Evolutionary conservation across 2,113 vertebrate species (phyloP).

Genomic region (Pandion haliaetus): DNA sequence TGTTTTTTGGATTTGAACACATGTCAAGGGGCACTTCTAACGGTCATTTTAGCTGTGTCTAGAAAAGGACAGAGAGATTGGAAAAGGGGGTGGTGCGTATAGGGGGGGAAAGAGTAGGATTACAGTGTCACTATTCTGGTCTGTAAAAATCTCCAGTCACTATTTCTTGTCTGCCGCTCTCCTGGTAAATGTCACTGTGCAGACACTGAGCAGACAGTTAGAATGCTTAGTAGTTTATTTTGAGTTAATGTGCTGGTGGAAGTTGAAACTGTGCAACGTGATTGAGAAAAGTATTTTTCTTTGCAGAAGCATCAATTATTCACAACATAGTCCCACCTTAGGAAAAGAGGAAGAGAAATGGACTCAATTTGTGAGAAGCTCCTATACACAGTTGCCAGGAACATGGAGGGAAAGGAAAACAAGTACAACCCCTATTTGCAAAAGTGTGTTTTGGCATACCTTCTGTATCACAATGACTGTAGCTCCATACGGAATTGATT

Average conservation of each 20-base stretch:
- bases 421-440: neutral
- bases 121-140: slow-evolving; percentile 16
- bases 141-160: neutral
- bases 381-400: neutral
- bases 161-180: slow-evolving; percentile 13
- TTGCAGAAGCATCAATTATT: slow-evolving; percentile 7
- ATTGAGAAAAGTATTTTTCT: slow-evolving; percentile 2
- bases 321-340: neutral
- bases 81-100: neutral
- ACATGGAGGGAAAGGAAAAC: neutral
- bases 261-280: neutral
- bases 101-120: neutral
- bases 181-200: neutral
- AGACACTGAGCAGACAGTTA: slow-evolving; percentile 18
- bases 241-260: slow-evolving; percentile 16
- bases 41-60: neutral
- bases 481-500: neutral
- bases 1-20: neutral
- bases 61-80: neutral
- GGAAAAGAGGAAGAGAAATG: neutral
- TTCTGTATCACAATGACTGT: neutral
- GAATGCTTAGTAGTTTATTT: slow-evolving; percentile 35
- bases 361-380: neutral
- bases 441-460: neutral
- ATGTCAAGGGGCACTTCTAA: neutral